Evolutionary conservation across 2,888 invertebrate species (phyloP).

Genomic region (Meiosimyza platycephala): DNA sequence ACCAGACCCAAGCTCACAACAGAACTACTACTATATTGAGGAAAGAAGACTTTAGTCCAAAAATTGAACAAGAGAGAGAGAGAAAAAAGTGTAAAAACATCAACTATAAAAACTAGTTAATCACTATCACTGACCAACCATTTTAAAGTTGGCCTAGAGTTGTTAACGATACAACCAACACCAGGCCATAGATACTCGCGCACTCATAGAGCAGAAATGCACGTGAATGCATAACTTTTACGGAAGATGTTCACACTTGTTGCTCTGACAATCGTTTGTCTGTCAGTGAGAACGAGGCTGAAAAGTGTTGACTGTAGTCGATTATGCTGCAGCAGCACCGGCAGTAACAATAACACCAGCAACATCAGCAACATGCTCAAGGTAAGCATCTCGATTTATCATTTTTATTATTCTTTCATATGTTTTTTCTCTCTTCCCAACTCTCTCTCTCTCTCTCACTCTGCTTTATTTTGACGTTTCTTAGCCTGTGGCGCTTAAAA

Average conservation of each 20-base stretch:
- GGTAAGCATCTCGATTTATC: conserved; percentile 38
- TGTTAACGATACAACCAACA: conserved; percentile 16
- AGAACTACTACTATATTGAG: too few species aligned
- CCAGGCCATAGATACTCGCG: neutral
- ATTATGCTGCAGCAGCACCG: neutral
- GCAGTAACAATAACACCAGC: neutral
- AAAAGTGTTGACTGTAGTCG: neutral
- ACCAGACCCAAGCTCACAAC: too few species aligned
- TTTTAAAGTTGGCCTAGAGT: conserved; percentile 12
- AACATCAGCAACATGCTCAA: conserved; percentile 4
- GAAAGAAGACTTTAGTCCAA: too few species aligned
- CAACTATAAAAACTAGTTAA: conserved; percentile 4
- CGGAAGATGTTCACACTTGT: conserved; percentile 21
- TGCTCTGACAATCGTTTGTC: neutral
- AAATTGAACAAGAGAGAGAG: too few species aligned
- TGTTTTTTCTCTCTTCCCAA: neutral
- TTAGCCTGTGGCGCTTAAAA: conserved; percentile 23
- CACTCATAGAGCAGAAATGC: neutral
- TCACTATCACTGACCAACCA: conserved; percentile 4
- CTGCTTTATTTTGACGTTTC: conserved; percentile 1
- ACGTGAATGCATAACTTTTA: conserved; percentile 16
- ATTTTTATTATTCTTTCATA: conserved; percentile 7
- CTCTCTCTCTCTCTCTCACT: neutral
- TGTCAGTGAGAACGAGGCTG: neutral
- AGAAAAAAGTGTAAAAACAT: too few species aligned